Percentiles rank a stretch among this genome's conserved stretches.
Conservation (phyloP, 2,888 invertebrate genomes). For the Meiosimyza platycephala region DNA sequence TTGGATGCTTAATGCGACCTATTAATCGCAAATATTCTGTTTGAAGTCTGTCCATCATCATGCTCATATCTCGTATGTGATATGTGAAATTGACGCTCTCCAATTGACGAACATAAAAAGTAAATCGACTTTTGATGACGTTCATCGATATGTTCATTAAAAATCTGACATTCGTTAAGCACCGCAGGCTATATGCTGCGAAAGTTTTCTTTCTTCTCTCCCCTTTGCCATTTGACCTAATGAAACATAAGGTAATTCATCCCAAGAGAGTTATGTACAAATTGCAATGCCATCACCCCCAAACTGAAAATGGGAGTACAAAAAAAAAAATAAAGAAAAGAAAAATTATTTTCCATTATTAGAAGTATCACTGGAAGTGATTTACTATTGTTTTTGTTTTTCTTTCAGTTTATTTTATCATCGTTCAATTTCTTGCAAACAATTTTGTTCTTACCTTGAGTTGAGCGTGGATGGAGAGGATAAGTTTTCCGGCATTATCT, state of each 20-base stretch:
- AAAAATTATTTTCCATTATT: constrained; percentile 60
- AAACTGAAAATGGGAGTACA: no score
- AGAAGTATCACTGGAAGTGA: constrained; percentile 60
- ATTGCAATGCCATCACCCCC: constrained; percentile 13
- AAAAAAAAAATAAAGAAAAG: background rate
- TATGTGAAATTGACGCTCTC: constrained; percentile 32
- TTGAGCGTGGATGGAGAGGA: background rate
- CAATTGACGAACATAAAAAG: constrained; percentile 44
- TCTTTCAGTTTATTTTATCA: constrained; percentile 30
- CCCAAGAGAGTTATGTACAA: background rate
- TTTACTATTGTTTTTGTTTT: constrained; percentile 58
- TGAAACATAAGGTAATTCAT: constrained; percentile 15
- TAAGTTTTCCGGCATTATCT: constrained; percentile 6
- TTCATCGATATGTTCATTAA: constrained; percentile 49
- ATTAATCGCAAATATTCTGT: constrained; percentile 60
- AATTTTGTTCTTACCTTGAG: background rate
- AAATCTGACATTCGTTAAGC: constrained; percentile 3
- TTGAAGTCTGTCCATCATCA: constrained; percentile 52
- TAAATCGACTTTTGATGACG: constrained; percentile 66
- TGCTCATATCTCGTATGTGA: constrained; percentile 7
- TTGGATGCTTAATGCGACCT: constrained; percentile 50
- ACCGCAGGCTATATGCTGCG: background rate
- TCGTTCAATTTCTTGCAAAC: background rate
- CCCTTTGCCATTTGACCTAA: constrained; percentile 1
- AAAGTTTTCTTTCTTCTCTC: background rate